A percentile compares a stretch with the other conserved stretches of the same genome.
These are phyloP conservation scores for Cotesia chilonis DNA, from an alignment of 1,140 invertebrate species.

Conservation along the genomic window DNA sequence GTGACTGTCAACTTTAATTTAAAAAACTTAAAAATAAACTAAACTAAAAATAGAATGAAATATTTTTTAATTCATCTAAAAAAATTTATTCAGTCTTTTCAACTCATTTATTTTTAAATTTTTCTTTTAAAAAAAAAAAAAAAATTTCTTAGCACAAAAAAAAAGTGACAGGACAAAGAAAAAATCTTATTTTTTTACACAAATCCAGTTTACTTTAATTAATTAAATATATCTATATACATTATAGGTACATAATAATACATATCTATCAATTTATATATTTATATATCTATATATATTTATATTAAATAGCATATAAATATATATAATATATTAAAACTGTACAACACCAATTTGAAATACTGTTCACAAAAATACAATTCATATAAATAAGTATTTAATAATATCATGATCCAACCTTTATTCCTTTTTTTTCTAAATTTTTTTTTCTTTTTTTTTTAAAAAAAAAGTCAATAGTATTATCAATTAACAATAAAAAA, in stretches of 20 bases:
- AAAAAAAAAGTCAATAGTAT: not conserved
- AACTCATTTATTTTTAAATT: too few relatives aligned
- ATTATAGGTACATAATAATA: slow-evolving; percentile 65
- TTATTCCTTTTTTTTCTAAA: slow-evolving; percentile 20
- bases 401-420: not conserved
- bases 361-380: slow-evolving; percentile 36
- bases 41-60: too few relatives aligned
- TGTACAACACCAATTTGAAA: slow-evolving; percentile 54
- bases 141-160: too few relatives aligned
- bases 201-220: slow-evolving; percentile 63
- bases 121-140: too few relatives aligned
- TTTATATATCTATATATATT: slow-evolving; percentile 23
- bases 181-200: slow-evolving; percentile 46
- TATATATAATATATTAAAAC: slow-evolving; percentile 42
- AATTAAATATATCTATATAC: slow-evolving; percentile 63
- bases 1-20: too few relatives aligned
- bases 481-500: slow-evolving; percentile 11
- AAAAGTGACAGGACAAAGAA: too few relatives aligned
- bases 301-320: slow-evolving; percentile 36
- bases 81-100: too few relatives aligned
- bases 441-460: not conserved
- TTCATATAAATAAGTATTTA: slow-evolving; percentile 28
- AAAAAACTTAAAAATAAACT: too few relatives aligned
- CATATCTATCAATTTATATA: slow-evolving; percentile 45
- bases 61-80: too few relatives aligned